Evolutionary conservation across 2,113 vertebrate genomes (phyloP), one percentile per base, ranked within the genome.

Genomic region (Nipponia nippon): DNA sequence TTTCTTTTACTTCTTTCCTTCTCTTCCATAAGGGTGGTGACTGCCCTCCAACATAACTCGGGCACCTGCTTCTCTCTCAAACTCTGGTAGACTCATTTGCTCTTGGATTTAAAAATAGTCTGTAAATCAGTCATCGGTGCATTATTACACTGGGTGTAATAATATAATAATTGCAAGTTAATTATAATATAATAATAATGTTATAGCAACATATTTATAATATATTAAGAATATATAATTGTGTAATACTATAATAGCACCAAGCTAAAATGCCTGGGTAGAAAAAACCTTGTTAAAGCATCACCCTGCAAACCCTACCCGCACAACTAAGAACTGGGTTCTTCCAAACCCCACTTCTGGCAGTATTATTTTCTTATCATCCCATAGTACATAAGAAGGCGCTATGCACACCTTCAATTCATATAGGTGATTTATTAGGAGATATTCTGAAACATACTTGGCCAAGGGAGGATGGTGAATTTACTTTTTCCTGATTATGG

Each of bases 401-500:
- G 50, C 50, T 93, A 80, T 32, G 83, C 92, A 61, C 66, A 66
- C 44, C 81, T 93, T 65, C 70, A 32, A 2, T 50, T 66, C 93
- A 38, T 13, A 32, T 2, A 16, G 32, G 34, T 83, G 75, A 93
- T 93, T 92, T 94, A 95, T 88, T 49, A 50, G 42, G 32, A 90
- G 53, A 80, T 44, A 47, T 17, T 30, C n/a, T 52, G 44, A 90
- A 95, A 76, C 7, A 25, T 26, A 56, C 90, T 91, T 73, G 70
- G 70, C 82, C 82, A 53, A 82, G 53, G 66, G 21, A 95, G 66
- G 89, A 69, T 17, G 40, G 84, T 15, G 40, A 90, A 89, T 94
- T 90, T 81, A 63, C 78, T 75, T 95, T 90, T 95, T 72, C 65
- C 63, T 52, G 58, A 89, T 95, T 87, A 91, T 53, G 53, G 61